Evolutionary conservation across 2,888 invertebrate genomes (phyloP), one percentile per base, ranked within the genome.

Genomic region (Acleris literana): DNA sequence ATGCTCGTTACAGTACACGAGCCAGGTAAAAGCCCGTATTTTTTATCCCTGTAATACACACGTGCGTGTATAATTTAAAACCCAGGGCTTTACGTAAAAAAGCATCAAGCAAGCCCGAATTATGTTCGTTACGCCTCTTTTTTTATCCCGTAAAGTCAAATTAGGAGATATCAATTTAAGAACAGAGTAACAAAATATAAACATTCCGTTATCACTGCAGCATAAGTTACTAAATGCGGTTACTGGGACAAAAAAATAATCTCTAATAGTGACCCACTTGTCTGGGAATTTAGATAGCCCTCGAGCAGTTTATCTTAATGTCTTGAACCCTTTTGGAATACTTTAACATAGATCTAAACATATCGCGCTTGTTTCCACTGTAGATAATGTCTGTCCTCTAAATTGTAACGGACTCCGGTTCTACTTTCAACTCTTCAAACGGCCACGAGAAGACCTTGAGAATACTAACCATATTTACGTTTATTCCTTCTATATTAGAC

Each of bases 191-290:
- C 65, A 52, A 20, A 66, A 62, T 62, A 62, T 66, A 62, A 66
- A 66, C 66, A 66, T 66, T 52, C 52, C 69, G 70, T 79, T 81
- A 81, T 80, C 80, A 73, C 61, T 70, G 71, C 71, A 72, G 73
- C 72, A 72, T 74, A 73, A 72, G 68, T 74, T 76, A 74, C 76
- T 69, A 76, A 87, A 86, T 75, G 80, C 80, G 90, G 91, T 90
- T 87, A 91, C 77, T 87, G 75, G 88, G 74, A 76, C 88, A 87
- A 85, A 90, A 81, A 89, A 88, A 86, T 77, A 76, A 79, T 81
- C 81, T 74, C 74, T 79, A 80, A 83, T 82, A 82, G 81, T 88
- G 83, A 86, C 87, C 87, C 82, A 87, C 80, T 86, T 85, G 83
- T 80, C 76, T 78, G 78, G 77, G 79, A 72, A 78, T 78, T 72